Base-by-base conservation (phyloP, 2,113 vertebrate genomes). In the Macquaria ambigua region DNA sequence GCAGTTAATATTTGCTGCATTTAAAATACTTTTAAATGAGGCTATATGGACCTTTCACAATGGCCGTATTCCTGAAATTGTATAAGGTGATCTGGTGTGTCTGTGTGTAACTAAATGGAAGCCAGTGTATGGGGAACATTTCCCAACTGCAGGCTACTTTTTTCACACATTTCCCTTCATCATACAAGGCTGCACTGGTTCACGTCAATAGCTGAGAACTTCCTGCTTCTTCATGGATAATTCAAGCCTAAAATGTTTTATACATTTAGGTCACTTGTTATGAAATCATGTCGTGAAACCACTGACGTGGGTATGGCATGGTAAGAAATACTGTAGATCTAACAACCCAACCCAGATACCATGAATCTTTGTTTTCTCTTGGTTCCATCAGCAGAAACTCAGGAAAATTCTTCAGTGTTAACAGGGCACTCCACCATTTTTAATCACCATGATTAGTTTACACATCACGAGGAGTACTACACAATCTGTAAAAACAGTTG, bases 181-280 rank as follows among this genome's bases (percentile, higher is more conserved):
- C 39, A 34, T 15, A 31, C 50, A n/a, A 7, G 9, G 15, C 20
- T 58, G 43, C 3, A 55, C 55, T n/a, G 20, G 46, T 37, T 74
- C 23, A 63, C 25, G 20, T 62, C 23, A 39, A 12, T 16, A 58
- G 11, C 46, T 14, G 59, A 64, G 39, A 48, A 39, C 34, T 23
- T 39, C 16, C 41, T 66, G 59, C 21, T 37, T 74, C 62, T n/a
- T 84, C 53, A 74, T 79, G 53, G n/a, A 84, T 53, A 74, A 74
- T 84, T 74, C 41, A 66, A 73, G 12, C n/a, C 10, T 63, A 21
- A 48, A 46, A 72, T 50, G 41, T 50, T 50, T 78, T 59, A n/a
- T 31, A 52, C 39, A 62, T 75, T 69, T 9, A 18, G 71, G 31
- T 86, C 59, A 72, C 50, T 31, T 59, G 71, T 69, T 63, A 5